phyloP scores from a whole-genome alignment of 2,113 vertebrate species.

The Callipepla squamata region DNA sequence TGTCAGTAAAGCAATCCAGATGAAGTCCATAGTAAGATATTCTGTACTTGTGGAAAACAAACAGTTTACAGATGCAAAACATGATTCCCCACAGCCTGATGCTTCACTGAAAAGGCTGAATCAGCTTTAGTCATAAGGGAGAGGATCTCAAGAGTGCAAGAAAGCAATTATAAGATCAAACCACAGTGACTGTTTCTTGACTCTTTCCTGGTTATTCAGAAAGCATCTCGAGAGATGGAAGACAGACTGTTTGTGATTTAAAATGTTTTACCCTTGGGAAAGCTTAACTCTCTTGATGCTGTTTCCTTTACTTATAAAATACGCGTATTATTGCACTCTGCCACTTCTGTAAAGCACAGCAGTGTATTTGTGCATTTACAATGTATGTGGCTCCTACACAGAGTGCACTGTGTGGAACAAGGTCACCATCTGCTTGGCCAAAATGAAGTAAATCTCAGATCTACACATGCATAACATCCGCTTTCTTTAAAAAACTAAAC shows the following conservation, averaged over 20 bases:
- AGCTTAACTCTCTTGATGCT: not conserved
- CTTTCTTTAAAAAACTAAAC: not conserved
- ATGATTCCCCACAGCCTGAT: not conserved
- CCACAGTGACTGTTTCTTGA: not conserved
- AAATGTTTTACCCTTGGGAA: not conserved
- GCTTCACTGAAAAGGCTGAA: not conserved
- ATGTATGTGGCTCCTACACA: not conserved
- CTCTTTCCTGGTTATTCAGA: not conserved
- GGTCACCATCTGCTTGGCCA: not conserved
- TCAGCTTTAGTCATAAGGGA: not conserved
- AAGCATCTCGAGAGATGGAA: not conserved
- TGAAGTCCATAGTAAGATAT: not conserved
- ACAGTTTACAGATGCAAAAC: not conserved
- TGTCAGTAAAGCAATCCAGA: not conserved
- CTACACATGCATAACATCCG: not conserved
- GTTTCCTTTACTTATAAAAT: not conserved
- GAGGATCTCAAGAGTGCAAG: not conserved
- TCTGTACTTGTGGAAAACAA: not conserved
- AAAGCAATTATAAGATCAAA: not conserved
- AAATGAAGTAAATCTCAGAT: not conserved
- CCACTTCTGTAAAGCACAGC: not conserved
- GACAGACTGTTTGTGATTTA: not conserved
- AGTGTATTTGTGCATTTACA: accelerated
- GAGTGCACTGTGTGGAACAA: accelerated
- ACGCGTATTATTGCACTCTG: accelerated